phyloP scores from a whole-genome alignment of 2,888 invertebrate genomes.

The Eretmocerus hayati region DNA sequence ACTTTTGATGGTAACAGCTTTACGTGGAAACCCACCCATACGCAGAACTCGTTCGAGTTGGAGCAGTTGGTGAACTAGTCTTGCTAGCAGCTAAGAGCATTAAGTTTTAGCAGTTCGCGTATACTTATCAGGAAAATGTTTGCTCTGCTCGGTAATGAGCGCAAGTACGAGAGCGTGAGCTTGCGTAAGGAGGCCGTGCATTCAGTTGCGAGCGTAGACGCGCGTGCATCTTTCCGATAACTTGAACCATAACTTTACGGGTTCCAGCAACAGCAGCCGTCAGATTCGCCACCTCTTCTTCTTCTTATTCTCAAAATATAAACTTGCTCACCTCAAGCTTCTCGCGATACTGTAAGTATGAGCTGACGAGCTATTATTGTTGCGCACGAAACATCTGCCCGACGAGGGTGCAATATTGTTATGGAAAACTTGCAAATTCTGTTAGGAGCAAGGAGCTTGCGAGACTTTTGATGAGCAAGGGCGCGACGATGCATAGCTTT shows the following conservation, averaged over 20 bases:
- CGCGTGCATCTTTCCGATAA: conserved; percentile 12
- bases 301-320: no score
- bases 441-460: no score
- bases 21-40: no score
- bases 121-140: conserved; percentile 20
- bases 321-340: no score
- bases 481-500: no score
- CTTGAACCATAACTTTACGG: conserved; percentile 13
- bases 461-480: neutral
- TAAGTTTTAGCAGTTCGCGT: no score
- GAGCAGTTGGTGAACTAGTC: no score
- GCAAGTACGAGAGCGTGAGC: conserved; percentile 5
- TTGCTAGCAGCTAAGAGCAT: no score
- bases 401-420: conserved; percentile 15
- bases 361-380: no score
- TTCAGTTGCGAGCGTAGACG: neutral
- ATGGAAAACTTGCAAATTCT: conserved; percentile 13
- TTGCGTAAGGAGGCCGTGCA: neutral
- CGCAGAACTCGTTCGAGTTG: no score
- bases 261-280: conserved; percentile 8
- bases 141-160: conserved; percentile 10
- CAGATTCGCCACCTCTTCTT: conserved; percentile 10
- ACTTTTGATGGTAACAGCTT: no score
- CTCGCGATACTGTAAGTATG: no score
- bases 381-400: neutral